Conservation (phyloP, 2,113 vertebrate genomes). For the Chamaetylas fuelleborni region DNA sequence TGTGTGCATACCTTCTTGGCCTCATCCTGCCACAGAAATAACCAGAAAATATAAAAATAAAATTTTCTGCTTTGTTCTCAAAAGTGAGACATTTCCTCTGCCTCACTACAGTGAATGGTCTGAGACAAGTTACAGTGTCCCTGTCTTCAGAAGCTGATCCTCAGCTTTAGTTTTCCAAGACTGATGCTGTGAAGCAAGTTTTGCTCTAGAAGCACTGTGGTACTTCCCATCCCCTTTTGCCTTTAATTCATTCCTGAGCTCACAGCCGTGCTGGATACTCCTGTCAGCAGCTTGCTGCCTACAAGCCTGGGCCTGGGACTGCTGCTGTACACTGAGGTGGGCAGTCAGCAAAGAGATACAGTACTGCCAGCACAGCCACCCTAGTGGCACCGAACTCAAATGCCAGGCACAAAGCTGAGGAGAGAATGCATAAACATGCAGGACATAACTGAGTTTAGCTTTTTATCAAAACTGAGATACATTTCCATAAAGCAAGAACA, state of each 20-base stretch:
- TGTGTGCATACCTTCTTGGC: not conserved
- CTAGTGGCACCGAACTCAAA: fast-evolving
- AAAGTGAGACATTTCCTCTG: not conserved
- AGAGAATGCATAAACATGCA: not conserved
- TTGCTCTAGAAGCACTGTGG: not conserved
- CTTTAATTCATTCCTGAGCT: not conserved
- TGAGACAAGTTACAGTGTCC: not conserved
- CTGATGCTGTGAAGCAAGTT: not conserved
- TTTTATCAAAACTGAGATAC: not conserved
- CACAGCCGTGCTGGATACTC: not conserved
- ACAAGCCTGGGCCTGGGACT: not conserved
- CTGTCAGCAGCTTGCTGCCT: not conserved
- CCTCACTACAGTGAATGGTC: not conserved
- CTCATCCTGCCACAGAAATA: not conserved
- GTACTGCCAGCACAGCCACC: not conserved
- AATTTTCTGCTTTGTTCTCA: not conserved
- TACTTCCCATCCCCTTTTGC: not conserved
- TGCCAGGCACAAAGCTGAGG: fast-evolving
- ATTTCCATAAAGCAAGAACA: not conserved
- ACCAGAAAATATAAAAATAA: not conserved
- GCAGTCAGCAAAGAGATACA: not conserved
- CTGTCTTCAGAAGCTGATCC: not conserved
- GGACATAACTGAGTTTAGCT: not conserved
- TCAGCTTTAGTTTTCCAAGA: not conserved
- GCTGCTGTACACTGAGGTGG: not conserved